Evolutionary conservation across 2,888 invertebrate species (phyloP), one percentile per base, ranked within the genome.

Genomic region (Agriopis marginaria): DNA sequence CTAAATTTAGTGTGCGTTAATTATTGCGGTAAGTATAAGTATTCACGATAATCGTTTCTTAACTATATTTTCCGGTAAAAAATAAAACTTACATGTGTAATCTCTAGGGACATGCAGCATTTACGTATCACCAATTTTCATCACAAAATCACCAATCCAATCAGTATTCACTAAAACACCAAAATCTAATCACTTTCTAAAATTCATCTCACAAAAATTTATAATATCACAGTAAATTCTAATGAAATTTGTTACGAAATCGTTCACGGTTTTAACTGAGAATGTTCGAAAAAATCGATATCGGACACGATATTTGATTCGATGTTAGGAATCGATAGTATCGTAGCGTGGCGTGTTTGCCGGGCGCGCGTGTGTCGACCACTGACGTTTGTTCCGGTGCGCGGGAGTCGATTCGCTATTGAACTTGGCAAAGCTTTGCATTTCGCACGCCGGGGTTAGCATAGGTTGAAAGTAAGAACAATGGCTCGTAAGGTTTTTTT

Each of bases 351-450:
- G 87, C 91, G 93, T 93, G 92, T 86, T 89, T 72, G 85, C 89
- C 79, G 83, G 82, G 77, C 86, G 91, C 91, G 89, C 86, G 91
- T 89, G 88, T 83, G 87, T 77, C 83, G 82, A 77, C 80, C 84
- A 93, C 93, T 93, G 92, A 84, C 85, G 82, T 78, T 75, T 72
- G 75, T 81, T 81, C 81, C 79, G 84, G 82, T 80, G 83, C 82
- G 76, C 79, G 79, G 80, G 82, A 80, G 75, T 82, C 78, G 73
- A 75, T 79, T 83, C 83, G 87, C 84, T 89, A 87, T 89, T 92
- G 93, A 93, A 93, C 93, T 92, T 92, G 91, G 89, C 90, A 88
- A 84, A 85, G 83, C 82, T 89, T 88, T 83, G 85, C 86, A 84
- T 83, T 82, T 80, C 71, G 74, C 76, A 72, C 70, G 62, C 58